Conservation (phyloP, 2,888 invertebrate species). For the Cataglyphis albicans region DNA sequence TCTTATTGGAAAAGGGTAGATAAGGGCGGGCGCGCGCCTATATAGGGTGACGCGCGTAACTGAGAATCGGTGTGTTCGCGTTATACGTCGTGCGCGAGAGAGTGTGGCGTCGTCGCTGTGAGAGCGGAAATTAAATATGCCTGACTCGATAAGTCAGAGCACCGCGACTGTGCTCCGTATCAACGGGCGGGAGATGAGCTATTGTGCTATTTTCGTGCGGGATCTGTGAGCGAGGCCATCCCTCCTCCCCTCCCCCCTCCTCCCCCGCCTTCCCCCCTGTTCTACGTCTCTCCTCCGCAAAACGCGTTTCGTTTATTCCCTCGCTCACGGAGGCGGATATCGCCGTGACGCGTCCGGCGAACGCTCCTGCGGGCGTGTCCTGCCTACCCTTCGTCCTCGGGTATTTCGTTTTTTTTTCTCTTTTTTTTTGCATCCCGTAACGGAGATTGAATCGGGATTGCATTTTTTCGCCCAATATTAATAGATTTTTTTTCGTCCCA, state of each 20-base stretch:
- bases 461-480: slow-evolving; percentile 43
- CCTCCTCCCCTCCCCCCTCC: slow-evolving; percentile 57
- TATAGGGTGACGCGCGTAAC: slow-evolving; percentile 41
- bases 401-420: background rate
- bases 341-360: slow-evolving; percentile 57
- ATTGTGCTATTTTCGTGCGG: slow-evolving; percentile 85
- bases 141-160: slow-evolving; percentile 85
- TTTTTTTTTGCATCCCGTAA: slow-evolving; percentile 2
- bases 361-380: slow-evolving; percentile 45
- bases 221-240: slow-evolving; percentile 77
- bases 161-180: slow-evolving; percentile 81
- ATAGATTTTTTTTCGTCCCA: slow-evolving; percentile 38
- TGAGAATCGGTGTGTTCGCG: slow-evolving; percentile 58
- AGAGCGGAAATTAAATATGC: slow-evolving; percentile 86
- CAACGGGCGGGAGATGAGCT: slow-evolving; percentile 84
- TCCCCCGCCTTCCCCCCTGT: slow-evolving; percentile 48
- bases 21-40: slow-evolving; percentile 75
- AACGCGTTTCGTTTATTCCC: slow-evolving; percentile 72
- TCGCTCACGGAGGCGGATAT: slow-evolving; percentile 63
- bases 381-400: slow-evolving; percentile 42
- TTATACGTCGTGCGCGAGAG: slow-evolving; percentile 42
- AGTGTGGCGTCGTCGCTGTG: slow-evolving; percentile 51
- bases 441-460: slow-evolving; percentile 52
- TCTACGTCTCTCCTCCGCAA: slow-evolving; percentile 62
- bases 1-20: slow-evolving; percentile 86